Base-by-base conservation (phyloP, 1,140 invertebrate species). In the Bathynomus jamesi region DNA sequence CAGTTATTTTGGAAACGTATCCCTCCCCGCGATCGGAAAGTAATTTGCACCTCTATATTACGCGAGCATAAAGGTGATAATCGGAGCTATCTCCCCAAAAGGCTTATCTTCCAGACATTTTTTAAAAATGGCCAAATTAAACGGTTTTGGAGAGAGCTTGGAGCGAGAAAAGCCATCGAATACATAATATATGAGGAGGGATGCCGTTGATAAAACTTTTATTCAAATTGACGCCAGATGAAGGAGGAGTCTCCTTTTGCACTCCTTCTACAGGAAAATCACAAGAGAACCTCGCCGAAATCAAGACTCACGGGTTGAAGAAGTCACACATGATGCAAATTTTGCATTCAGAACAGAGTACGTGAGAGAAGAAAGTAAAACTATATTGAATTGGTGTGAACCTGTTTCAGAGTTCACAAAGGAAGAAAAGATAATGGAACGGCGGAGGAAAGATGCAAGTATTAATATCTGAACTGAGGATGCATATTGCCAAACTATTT, bases 121-220 rank as follows among this genome's bases (percentile, higher is more conserved):
- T 73, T 67, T 69, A 73, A 73, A 73, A 73, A 73, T 63, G 72
- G 61, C 68, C 72, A 73, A 73, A 73, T 73, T 73, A 73, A 73
- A 73, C 72, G 72, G 72, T 73, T 73, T 73, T 73, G 63, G 62
- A 73, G 72, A 69, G 72, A 68, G 61, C 67, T 70, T 29, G 72
- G 72, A 68, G 72, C 66, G 72, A 67, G 72, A 73, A 73, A 73
- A 73, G 72, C 72, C 72, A 72, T 73, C 72, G 72, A 73, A 73
- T 73, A 73, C 72, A 73, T 73, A 73, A 73, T 73, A 73, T 73
- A 73, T 73, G 72, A 73, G 72, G 28, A 73, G 67, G 72, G 65
- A 64, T 69, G 61, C 68, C 69, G 67, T 69, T 73, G 72, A 73
- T 73, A 73, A 73, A 69, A 73, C 67, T 73, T 73, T 73, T 73